phyloP scores from a whole-genome alignment of 2,113 vertebrate species.

The Gadus macrocephalus region DNA sequence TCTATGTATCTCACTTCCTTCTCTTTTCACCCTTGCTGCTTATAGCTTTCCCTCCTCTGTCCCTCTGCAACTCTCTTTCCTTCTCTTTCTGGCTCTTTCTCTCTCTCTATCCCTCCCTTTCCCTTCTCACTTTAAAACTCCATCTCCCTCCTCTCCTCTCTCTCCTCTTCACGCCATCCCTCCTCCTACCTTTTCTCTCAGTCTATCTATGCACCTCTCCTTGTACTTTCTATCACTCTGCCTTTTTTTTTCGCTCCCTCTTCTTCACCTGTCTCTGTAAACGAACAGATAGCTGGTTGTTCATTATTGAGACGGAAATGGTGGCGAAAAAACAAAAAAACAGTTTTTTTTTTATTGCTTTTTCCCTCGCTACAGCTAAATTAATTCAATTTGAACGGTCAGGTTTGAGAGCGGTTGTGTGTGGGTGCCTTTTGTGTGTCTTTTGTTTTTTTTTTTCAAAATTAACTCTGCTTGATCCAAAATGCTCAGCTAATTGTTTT shows the following conservation, averaged over 20 bases:
- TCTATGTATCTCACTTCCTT: too few species aligned
- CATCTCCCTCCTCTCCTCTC: background rate
- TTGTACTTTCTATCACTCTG: conserved; percentile 12
- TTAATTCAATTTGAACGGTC: conserved; percentile 42
- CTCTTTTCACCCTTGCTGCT: background rate
- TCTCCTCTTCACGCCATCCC: background rate
- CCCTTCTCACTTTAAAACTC: background rate
- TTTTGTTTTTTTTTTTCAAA: conserved; percentile 53
- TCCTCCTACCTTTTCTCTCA: background rate
- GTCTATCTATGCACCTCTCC: too few species aligned
- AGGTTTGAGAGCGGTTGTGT: conserved; percentile 31
- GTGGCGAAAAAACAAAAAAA: background rate
- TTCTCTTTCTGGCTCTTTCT: background rate
- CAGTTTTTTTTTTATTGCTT: too few species aligned
- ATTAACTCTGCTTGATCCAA: conserved; percentile 63
- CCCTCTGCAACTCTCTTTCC: too few species aligned
- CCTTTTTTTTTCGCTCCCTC: conserved; percentile 18
- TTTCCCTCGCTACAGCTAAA: conserved; percentile 46
- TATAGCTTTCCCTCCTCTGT: background rate
- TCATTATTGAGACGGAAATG: conserved; percentile 23
- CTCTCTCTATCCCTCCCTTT: background rate
- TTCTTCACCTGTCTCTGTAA: conserved; percentile 5
- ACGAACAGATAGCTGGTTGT: conserved; percentile 38
- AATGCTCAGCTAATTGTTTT: conserved; percentile 67
- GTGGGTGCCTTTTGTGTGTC: conserved; percentile 41